phyloP scores from a whole-genome alignment of 2,797 vertebrate species.

The Toxotes lorentzi region DNA sequence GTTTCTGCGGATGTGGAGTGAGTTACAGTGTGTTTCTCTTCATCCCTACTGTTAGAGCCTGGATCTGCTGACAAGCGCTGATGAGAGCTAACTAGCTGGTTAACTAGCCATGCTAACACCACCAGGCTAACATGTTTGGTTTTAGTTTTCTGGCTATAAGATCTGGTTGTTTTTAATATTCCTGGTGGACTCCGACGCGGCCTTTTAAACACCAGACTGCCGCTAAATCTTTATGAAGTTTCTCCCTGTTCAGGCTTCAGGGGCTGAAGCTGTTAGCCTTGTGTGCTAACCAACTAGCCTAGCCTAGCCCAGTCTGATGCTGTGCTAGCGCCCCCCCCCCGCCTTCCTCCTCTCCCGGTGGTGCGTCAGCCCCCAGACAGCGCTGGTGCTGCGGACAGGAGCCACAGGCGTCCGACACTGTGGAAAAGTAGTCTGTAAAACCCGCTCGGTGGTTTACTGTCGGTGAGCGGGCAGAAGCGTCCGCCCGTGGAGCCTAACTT shows the following conservation, averaged over 20 bases:
- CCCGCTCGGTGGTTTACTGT: background rate
- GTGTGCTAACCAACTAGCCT: constrained; percentile 29
- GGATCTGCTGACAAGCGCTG: constrained; percentile 5
- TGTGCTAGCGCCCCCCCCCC: constrained; percentile 37
- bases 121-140: background rate
- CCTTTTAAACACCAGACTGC: fast-evolving
- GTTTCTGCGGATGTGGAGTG: background rate
- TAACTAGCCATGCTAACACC: constrained; percentile 8
- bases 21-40: background rate
- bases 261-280: constrained; percentile 27
- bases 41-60: background rate
- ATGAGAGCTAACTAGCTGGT: constrained; percentile 15
- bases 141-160: background rate
- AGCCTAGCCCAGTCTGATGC: constrained; percentile 33
- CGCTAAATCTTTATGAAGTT: constrained; percentile 12
- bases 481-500: background rate
- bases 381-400: constrained; percentile 42
- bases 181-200: fast-evolving
- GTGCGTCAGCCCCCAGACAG: constrained; percentile 47
- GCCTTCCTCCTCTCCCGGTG: constrained; percentile 29
- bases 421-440: constrained; percentile 1
- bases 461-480: background rate
- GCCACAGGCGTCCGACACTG: constrained; percentile 13
- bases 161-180: background rate
- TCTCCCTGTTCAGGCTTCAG: background rate